A percentile compares a stretch with the other conserved stretches of the same genome.
Evolutionary conservation across 92 coral and sea anemone genomes (phyloP).

Genomic region (Actinostola sp.): DNA sequence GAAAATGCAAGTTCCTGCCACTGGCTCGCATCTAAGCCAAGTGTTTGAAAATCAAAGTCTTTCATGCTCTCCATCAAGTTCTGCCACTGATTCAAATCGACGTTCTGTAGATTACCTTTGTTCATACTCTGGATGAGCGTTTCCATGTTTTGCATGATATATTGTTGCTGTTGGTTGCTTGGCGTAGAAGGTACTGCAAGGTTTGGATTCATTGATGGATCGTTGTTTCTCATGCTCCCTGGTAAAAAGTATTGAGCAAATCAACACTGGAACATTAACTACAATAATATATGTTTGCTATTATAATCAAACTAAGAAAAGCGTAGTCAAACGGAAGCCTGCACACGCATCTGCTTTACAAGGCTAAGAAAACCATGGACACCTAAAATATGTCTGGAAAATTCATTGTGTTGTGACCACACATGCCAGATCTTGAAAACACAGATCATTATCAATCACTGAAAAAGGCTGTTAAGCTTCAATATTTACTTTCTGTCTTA

Average conservation of each 20-base stretch:
- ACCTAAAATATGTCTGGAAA: too few relatives aligned
- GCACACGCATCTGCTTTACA: too few relatives aligned
- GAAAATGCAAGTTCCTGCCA: constrained; percentile 98
- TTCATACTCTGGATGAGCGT: constrained; percentile 89
- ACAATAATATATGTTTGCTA: not conserved
- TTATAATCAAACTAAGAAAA: too few relatives aligned
- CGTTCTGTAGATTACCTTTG: constrained; percentile 87
- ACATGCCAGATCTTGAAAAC: too few relatives aligned
- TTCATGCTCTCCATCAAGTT: constrained; percentile 97
- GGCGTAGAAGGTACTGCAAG: constrained; percentile 29
- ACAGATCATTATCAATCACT: not conserved
- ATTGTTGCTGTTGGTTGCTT: constrained; percentile 52
- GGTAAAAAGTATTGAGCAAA: not conserved
- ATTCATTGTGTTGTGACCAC: too few relatives aligned
- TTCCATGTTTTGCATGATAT: constrained; percentile 89
- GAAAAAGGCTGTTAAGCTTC: not conserved
- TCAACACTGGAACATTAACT: not conserved
- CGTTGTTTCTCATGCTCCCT: constrained; percentile 14
- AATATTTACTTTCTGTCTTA: too few relatives aligned
- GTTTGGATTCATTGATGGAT: constrained; percentile 37
- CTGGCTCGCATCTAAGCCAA: constrained; percentile 85
- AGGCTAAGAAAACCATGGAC: too few relatives aligned
- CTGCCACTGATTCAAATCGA: constrained; percentile 86
- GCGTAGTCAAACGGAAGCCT: too few relatives aligned
- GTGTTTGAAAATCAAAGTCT: constrained; percentile 76